Conservation (phyloP, 1,140 invertebrate genomes). For the Pogonomyrmex californicus region DNA sequence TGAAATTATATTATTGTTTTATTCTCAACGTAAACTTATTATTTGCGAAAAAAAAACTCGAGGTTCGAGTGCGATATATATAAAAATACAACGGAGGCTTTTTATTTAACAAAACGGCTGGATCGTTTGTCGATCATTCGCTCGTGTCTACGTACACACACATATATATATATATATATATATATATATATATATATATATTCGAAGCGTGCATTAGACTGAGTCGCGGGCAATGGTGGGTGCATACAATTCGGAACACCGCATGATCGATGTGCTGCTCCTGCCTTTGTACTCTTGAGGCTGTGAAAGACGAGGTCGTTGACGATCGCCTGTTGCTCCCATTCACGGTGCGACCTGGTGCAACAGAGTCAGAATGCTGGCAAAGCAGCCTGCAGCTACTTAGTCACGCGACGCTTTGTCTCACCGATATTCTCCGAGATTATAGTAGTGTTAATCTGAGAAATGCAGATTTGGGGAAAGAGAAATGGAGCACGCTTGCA, state of each 20-base stretch:
- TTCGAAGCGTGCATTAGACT: constrained; percentile 5
- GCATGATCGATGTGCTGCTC: constrained; percentile 51
- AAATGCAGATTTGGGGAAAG: not conserved
- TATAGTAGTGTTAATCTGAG: not conserved
- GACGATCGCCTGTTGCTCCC: constrained; percentile 62
- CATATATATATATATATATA: too few relatives aligned
- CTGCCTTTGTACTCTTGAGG: constrained; percentile 44
- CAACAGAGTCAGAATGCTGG: constrained; percentile 31
- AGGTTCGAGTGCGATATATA: not conserved
- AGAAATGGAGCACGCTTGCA: not conserved
- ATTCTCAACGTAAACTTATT: not conserved
- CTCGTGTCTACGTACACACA: not conserved
- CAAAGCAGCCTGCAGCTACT: constrained; percentile 2
- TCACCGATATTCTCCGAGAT: constrained; percentile 1
- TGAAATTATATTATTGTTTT: not conserved
- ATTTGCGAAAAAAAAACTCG: not conserved
- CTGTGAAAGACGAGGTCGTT: constrained; percentile 57
- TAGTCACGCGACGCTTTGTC: constrained; percentile 22
- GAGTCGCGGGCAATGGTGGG: constrained; percentile 7
- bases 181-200: not conserved
- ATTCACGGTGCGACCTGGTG: constrained; percentile 26
- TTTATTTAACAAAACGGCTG: not conserved
- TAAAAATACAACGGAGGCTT: too few relatives aligned
- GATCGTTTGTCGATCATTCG: not conserved
- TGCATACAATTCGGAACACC: constrained; percentile 23